These are phyloP conservation scores for Entomyzon cyanotis DNA, from an alignment of 2,113 vertebrate genomes.

Conservation along the genomic window DNA sequence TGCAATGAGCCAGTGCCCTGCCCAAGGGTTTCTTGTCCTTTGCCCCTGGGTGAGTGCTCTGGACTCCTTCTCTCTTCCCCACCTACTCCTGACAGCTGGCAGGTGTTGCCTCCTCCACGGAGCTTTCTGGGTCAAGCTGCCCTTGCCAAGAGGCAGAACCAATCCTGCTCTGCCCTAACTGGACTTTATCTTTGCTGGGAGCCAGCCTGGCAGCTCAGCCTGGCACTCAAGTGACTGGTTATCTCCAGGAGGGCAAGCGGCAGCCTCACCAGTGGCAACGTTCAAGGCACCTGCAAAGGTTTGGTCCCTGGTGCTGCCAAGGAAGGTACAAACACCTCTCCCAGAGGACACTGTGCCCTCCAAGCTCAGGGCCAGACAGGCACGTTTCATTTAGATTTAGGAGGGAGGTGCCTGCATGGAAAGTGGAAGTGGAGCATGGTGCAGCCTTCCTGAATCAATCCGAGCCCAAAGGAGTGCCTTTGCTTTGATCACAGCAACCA, in stretches of 20 bases:
- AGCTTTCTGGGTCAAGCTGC: not conserved
- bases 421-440: not conserved
- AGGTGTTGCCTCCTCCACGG: not conserved
- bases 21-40: not conserved
- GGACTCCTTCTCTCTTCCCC: not conserved
- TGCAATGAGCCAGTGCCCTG: not conserved
- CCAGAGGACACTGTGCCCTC: rapidly evolving
- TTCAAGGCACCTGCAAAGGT: not conserved
- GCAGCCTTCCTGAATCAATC: not conserved
- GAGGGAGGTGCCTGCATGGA: not conserved
- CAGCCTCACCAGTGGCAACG: not conserved
- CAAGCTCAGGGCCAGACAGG: not conserved
- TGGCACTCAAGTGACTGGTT: not conserved
- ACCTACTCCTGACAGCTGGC: not conserved
- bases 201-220: not conserved
- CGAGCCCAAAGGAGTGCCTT: not conserved
- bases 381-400: not conserved
- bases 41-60: not conserved
- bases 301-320: not conserved
- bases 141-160: not conserved
- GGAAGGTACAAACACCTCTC: not conserved
- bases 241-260: not conserved
- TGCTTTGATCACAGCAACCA: not conserved
- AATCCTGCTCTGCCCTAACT: not conserved
- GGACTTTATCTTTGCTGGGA: not conserved